Evolutionary conservation across 2,888 invertebrate genomes (phyloP), one percentile per base, ranked within the genome.

Genomic region (Pyralis farinalis): DNA sequence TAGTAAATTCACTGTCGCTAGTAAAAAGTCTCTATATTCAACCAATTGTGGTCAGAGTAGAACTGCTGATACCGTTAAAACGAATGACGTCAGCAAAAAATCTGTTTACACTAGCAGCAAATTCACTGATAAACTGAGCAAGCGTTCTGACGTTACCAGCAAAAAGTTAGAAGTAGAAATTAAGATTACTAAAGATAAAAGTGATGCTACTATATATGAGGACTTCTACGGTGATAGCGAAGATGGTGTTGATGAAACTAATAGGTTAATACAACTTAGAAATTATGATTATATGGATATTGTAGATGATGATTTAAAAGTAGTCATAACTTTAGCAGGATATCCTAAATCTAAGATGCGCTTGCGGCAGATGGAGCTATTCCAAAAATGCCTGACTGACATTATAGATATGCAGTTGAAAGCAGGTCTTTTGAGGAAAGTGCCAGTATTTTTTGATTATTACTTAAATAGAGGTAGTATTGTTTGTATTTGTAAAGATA

Each of bases 261-360:
- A 77, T 43, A 65, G 78, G 49, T 54, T 87, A 1, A 81, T 81
- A 49, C 71, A 76, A 37, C 50, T 84, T 1, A 61, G 87, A 11
- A 75, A 68, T 37, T 61, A 67, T 10, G 87, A 87, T 49, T 87
- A 87, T 44, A 53, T 68, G 54, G 77, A 79, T 34, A 71, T 83
- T 0, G 78, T 86, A n/a, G 81, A 78, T 1, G 76, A 84, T 10
- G 46, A 67, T 20, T 46, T 84, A 5, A 87, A 81, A 49, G 47
- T 87, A 5, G 80, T 84, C 1, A 59, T 87, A 12, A 80, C 80
- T 3, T 48, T 83, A 41, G 71, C 76, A 0, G 85, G 81, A 0
- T 87, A 87, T 27, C 87, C 87, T 0, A 84, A 79, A 51, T 66
- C 71, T 0, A 86, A 84, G 44, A 83, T 87, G 74, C 63, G 70